Base-by-base conservation (phyloP, 2,113 vertebrate genomes). In the Pedionomus torquatus region DNA sequence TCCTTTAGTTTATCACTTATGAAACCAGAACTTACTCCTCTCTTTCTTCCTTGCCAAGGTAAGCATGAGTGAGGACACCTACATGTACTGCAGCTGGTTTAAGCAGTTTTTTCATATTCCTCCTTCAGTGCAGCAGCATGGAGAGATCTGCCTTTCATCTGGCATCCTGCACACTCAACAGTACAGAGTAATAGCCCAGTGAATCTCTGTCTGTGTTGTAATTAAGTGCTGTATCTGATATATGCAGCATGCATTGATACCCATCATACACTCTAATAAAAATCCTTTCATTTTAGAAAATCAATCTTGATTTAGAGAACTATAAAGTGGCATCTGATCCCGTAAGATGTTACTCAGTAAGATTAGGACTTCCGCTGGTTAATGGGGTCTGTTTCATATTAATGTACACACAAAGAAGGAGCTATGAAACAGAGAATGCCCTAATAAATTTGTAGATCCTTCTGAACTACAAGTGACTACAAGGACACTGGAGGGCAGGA, bases 261-360 rank as follows among this genome's bases (percentile, higher is more conserved):
- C 52, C 74, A 64, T 75, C 54, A 46, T 14, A n/a, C 5, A 14
- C 7, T 1, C 26, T 43, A 90, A 78, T 84, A 54, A 81, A 91
- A 96, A 54, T 12, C 17, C 61, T 85, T 79, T 68, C 43, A 41
- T 49, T 91, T 72, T 37, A 81, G 77, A 65, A 95, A 61, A 77
- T 83, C 24, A 91, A 70, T 49, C 54, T 43, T 76, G 57, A 95
- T 82, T 79, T 48, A 83, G 30, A 64, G 57, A 84, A 75, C 65
- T 44, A 41, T 26, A 33, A 94, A 85, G 75, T 3, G 18, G 48
- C 52, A 75, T 66, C 74, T 64, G 61, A 95, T 60, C 39, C 70
- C 60, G 48, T 30, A 75, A 82, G 35, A 61, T 68, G 60, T 85
- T 39, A 17, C 37, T 94, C 7, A 0, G 65, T 46, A 21, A 81